A percentile compares a stretch with the other conserved stretches of the same genome.
Conservation (phyloP, 2,113 vertebrate species). For the Platichthys flesus region DNA sequence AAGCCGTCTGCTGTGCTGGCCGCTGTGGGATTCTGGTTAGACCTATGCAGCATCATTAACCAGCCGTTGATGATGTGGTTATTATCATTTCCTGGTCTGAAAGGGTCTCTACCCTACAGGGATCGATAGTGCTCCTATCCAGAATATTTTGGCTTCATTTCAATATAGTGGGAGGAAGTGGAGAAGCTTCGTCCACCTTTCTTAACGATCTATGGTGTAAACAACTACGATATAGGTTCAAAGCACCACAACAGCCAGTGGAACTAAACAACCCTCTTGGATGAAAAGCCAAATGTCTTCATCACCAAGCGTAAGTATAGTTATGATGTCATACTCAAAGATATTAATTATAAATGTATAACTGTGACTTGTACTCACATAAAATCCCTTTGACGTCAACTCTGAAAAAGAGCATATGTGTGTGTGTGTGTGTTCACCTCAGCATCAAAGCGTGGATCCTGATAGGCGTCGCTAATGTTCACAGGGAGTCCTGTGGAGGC, state of each 20-base stretch:
- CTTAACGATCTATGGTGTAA: too few species aligned
- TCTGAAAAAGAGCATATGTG: slow-evolving; percentile 1
- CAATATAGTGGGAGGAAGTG: too few species aligned
- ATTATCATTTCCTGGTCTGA: not conserved
- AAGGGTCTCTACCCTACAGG: not conserved
- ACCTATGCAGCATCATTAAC: slow-evolving; percentile 19
- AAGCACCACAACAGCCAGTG: too few species aligned
- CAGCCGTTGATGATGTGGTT: not conserved
- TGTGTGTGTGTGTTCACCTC: slow-evolving; percentile 83
- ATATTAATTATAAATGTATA: not conserved
- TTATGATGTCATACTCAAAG: not conserved
- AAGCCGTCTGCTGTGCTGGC: slow-evolving; percentile 1
- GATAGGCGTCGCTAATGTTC: slow-evolving; percentile 97
- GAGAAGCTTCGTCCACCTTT: too few species aligned
- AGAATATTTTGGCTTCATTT: too few species aligned
- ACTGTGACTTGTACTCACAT: not conserved
- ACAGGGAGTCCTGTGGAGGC: slow-evolving; percentile 97
- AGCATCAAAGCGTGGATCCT: slow-evolving; percentile 97
- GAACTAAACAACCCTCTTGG: not conserved
- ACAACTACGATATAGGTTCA: too few species aligned
- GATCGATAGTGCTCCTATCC: not conserved
- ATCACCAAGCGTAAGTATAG: not conserved
- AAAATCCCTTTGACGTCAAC: slow-evolving; percentile 7
- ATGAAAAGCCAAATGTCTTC: not conserved
- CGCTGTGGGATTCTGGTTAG: slow-evolving; percentile 2